These are phyloP conservation scores for Tenthredo mesomela DNA, from an alignment of 2,888 invertebrate genomes.

Conservation along the genomic window DNA sequence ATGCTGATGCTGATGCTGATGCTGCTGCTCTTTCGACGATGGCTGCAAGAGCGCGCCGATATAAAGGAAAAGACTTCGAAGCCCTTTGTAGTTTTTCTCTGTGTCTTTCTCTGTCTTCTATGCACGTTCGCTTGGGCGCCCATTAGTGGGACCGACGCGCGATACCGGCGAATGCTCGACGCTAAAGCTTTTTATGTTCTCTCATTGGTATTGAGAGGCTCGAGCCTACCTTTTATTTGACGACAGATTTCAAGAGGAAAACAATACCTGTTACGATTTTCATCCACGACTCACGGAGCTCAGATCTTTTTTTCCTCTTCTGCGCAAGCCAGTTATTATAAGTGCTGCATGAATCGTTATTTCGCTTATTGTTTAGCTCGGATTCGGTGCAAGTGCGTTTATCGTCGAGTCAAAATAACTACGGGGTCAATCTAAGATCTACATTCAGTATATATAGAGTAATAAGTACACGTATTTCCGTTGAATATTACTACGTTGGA, in stretches of 20 bases:
- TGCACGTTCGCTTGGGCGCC: slow-evolving; percentile 47
- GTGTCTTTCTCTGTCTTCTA: slow-evolving; percentile 48
- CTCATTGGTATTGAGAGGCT: slow-evolving; percentile 52
- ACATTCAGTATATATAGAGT: background rate
- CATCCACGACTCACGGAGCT: background rate
- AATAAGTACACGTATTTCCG: background rate
- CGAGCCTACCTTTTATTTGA: slow-evolving; percentile 45
- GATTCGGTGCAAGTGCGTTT: background rate
- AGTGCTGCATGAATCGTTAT: background rate
- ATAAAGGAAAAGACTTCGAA: slow-evolving; percentile 64
- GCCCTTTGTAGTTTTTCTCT: slow-evolving; percentile 48
- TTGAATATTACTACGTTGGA: background rate
- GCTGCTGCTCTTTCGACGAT: slow-evolving; percentile 60
- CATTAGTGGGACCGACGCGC: slow-evolving; percentile 47
- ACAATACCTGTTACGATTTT: slow-evolving; percentile 40
- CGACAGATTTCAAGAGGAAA: slow-evolving; percentile 51
- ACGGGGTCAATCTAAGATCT: background rate
- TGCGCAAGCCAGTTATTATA: background rate
- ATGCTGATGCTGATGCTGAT: background rate
- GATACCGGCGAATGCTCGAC: slow-evolving; percentile 44
- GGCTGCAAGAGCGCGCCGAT: slow-evolving; percentile 63
- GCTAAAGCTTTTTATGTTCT: slow-evolving; percentile 49
- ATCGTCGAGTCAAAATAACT: background rate
- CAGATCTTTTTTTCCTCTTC: background rate
- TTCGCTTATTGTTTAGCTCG: background rate